A percentile compares a stretch with the other conserved stretches of the same genome.
phyloP scores from a whole-genome alignment of 2,113 vertebrate species.

The Eubucco bourcierii region DNA sequence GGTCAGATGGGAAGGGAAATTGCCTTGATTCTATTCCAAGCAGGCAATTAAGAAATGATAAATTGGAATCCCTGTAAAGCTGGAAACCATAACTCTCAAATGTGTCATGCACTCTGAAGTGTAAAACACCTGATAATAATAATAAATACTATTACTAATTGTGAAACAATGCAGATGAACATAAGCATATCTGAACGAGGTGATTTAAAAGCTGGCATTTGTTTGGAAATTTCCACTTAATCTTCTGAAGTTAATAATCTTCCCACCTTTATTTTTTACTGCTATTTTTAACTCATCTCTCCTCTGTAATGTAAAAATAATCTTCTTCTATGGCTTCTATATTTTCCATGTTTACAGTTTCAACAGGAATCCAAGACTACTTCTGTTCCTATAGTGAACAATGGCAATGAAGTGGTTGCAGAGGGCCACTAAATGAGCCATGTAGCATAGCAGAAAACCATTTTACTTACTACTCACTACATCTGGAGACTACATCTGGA shows the following conservation, averaged over 20 bases:
- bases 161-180: constrained; percentile 20
- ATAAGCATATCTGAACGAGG: not conserved
- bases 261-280: not conserved
- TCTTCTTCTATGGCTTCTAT: not conserved
- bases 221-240: not conserved
- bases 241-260: not conserved
- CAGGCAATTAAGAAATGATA: constrained; percentile 75
- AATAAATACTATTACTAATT: constrained; percentile 66
- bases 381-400: not conserved
- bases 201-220: not conserved
- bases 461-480: not conserved
- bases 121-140: constrained; percentile 66
- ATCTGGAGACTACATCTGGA: not conserved
- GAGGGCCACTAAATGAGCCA: not conserved
- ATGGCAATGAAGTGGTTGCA: not conserved
- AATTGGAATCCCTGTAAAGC: constrained; percentile 64
- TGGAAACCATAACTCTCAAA: constrained; percentile 60
- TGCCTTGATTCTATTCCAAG: constrained; percentile 74
- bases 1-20: constrained; percentile 70
- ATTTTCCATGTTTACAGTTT: not conserved
- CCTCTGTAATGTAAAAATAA: not conserved
- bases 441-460: not conserved
- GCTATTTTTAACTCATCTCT: not conserved
- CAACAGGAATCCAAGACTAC: not conserved
- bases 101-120: constrained; percentile 56